phyloP scores from a whole-genome alignment of 2,113 vertebrate genomes.

The Gopherus flavomarginatus region DNA sequence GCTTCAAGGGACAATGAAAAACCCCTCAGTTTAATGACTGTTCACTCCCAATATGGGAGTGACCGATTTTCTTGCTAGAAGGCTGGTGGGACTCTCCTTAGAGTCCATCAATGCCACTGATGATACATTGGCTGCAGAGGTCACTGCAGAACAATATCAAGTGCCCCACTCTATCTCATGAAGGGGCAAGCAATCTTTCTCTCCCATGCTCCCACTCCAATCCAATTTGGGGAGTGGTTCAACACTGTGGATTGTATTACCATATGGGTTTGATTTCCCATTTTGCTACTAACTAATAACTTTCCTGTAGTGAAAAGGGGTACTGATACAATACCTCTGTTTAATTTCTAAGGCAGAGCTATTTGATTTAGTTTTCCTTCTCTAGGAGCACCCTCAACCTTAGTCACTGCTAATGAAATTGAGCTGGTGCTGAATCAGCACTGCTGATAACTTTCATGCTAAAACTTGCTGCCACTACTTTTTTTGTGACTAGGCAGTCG shows the following conservation, averaged over 20 bases:
- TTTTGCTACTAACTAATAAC: background rate
- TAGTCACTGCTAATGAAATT: background rate
- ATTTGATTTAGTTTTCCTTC: background rate
- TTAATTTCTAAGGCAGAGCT: background rate
- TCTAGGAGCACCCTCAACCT: background rate
- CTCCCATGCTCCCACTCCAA: background rate
- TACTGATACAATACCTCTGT: background rate
- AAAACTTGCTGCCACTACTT: slow-evolving; percentile 1
- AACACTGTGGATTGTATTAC: background rate
- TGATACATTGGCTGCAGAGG: background rate
- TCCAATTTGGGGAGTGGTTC: background rate
- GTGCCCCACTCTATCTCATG: background rate
- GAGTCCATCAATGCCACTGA: background rate
- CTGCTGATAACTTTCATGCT: background rate
- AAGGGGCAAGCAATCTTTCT: background rate
- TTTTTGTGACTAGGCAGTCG: background rate
- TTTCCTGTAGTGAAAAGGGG: background rate
- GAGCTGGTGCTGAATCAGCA: background rate
- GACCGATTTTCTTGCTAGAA: background rate
- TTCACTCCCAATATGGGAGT: background rate
- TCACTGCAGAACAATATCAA: background rate
- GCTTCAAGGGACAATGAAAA: background rate
- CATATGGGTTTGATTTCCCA: background rate
- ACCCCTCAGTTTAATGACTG: background rate
- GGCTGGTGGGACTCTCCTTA: background rate